Base-by-base conservation (phyloP, 1,140 invertebrate genomes). In the Anoplolepis gracilipes region DNA sequence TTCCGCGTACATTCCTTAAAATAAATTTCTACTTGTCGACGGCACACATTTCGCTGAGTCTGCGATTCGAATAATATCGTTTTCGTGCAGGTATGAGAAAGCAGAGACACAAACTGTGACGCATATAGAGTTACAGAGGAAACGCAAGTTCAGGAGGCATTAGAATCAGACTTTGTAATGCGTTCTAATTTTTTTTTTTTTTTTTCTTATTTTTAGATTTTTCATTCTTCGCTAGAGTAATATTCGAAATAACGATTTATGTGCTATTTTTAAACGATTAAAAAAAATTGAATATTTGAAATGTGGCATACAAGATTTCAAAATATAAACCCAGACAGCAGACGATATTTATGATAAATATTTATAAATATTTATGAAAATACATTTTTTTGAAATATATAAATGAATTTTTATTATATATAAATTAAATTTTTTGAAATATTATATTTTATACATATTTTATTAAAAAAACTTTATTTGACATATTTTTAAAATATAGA, bases 121-220 rank as follows among this genome's bases (percentile, higher is more conserved):
- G 72, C 59, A 90, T 92, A 85, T 94, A 91, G 16, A 73, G 46
- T 94, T 93, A 93, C 93, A 46, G 30, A 84, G 77, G 81, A 90
- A 90, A 89, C 13, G 55, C 62, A 49, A 85, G 42, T 61, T 85
- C 61, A n/a, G 19, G 49, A 22, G 30, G n/a, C 13, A 46, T 22
- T 72, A 49, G 16, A 36, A 7, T n/a, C 16, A 7, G 36, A 19
- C 28, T 19, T 84, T 25, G 8, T 22, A 36, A 64, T 28, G 25
- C 13, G 59, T 22, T 25, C 65, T 30, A 8, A 62, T 64, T 61
- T 36, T n/a, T n/a, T n/a, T n/a, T n/a, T n/a, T n/a, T n/a, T n/a
- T n/a, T n/a, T n/a, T n/a, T 57, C 19, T 62, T 85, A 64, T 85
- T 64, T 11, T 55, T 39, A 36, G 61, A 70, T 86, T 85, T n/a